A percentile compares a stretch with the other conserved stretches of the same genome.
phyloP scores from a whole-genome alignment of 2,113 vertebrate genomes.

The Zapus hudsonius region DNA sequence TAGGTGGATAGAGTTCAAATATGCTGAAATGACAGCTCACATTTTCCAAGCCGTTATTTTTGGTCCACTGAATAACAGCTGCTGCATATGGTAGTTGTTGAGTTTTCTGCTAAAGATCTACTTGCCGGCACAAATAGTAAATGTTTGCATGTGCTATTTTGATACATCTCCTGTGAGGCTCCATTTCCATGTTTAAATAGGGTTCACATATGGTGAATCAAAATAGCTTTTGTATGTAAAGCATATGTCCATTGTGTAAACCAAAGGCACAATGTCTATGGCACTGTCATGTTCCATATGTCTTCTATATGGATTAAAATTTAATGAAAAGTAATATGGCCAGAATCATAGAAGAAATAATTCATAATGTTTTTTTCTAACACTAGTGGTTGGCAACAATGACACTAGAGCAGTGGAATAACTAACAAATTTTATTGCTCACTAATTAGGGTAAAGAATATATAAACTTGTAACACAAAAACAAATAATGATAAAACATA shows the following conservation, averaged over 20 bases:
- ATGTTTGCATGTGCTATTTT: constrained; percentile 79
- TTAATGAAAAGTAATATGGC: constrained; percentile 63
- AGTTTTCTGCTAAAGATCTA: constrained; percentile 64
- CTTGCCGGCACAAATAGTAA: constrained; percentile 75
- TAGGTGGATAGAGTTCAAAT: constrained; percentile 30
- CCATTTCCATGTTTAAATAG: constrained; percentile 75
- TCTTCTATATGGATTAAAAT: constrained; percentile 25
- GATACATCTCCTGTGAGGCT: constrained; percentile 78
- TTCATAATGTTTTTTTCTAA: background rate
- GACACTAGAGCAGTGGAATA: background rate
- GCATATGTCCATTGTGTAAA: constrained; percentile 77
- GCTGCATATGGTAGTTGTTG: constrained; percentile 45
- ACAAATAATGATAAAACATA: background rate
- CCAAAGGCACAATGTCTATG: constrained; percentile 65
- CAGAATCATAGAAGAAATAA: constrained; percentile 32
- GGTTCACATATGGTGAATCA: constrained; percentile 72
- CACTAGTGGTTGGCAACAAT: background rate
- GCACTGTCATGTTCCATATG: constrained; percentile 53
- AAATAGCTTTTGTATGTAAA: constrained; percentile 79
- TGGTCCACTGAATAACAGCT: constrained; percentile 71
- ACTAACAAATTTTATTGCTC: background rate
- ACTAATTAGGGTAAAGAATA: no score
- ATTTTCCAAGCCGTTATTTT: constrained; percentile 41
- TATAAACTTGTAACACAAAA: background rate
- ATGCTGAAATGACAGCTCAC: background rate